A percentile compares a stretch with the other conserved stretches of the same genome.
phyloP scores from a whole-genome alignment of 30 jellyfish, hydroid and myxozoan species.

The Sanderia malayensis region DNA sequence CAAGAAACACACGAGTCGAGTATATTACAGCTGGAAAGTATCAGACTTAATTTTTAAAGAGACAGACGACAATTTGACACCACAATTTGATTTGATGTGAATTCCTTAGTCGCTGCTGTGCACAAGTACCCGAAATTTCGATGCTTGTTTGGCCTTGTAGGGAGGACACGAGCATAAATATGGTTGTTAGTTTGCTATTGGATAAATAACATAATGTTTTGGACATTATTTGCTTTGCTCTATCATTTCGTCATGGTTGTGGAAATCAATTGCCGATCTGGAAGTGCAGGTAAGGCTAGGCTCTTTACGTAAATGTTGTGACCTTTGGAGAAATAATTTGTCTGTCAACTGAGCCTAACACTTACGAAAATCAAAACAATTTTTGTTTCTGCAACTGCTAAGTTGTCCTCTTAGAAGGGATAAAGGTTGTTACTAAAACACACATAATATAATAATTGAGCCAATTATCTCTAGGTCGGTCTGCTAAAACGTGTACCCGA shows the following conservation, averaged over 20 bases:
- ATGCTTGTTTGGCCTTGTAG: neutral
- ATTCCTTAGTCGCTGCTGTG: constrained; percentile 4
- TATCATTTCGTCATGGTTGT: constrained; percentile 4
- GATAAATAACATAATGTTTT: constrained; percentile 7
- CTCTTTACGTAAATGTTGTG: neutral
- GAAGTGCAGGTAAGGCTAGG: neutral
- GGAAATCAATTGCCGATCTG: neutral
- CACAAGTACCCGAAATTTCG: neutral
- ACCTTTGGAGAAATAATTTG: neutral
- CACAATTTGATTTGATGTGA: constrained; percentile 17
- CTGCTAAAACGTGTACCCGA: too few relatives aligned
- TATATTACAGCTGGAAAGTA: constrained; percentile 60
- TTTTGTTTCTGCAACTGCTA: neutral
- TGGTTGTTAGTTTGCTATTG: neutral
- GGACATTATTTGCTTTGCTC: neutral
- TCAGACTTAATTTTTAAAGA: constrained; percentile 37
- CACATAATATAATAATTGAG: neutral
- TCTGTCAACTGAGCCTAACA: neutral
- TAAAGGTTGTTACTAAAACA: neutral
- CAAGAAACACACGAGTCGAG: too few relatives aligned
- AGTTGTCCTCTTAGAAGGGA: neutral
- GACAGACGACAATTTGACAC: constrained; percentile 57
- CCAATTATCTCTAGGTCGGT: neutral
- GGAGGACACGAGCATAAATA: constrained; percentile 1
- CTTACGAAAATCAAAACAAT: neutral